These are phyloP conservation scores for Drosophila punjabiensis DNA, from an alignment of 1,140 invertebrate genomes.

Conservation along the genomic window DNA sequence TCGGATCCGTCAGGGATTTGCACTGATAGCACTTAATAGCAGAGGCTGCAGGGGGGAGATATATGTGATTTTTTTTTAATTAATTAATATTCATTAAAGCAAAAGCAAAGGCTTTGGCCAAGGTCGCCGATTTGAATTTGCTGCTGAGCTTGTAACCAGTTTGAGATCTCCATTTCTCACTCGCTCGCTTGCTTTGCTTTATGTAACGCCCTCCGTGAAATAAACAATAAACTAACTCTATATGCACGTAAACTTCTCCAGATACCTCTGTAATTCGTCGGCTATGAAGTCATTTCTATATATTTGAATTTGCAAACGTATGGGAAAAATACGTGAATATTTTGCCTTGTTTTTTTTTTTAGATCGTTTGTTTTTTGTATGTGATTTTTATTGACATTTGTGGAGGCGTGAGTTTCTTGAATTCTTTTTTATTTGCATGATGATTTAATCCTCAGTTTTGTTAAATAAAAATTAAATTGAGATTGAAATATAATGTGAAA, in stretches of 20 bases:
- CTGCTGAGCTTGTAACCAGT: slow-evolving; percentile 55
- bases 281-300: slow-evolving; percentile 57
- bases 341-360: background rate
- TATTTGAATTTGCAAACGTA: slow-evolving; percentile 18
- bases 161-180: slow-evolving; percentile 35
- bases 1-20: slow-evolving; percentile 77
- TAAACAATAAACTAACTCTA: slow-evolving; percentile 20
- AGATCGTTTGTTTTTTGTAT: slow-evolving; percentile 7
- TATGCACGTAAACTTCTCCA: slow-evolving; percentile 16
- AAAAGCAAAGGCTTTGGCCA: slow-evolving; percentile 13
- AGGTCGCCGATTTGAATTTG: slow-evolving; percentile 34
- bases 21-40: slow-evolving; percentile 82
- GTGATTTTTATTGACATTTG: slow-evolving; percentile 9
- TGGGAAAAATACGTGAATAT: slow-evolving; percentile 52
- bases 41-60: slow-evolving; percentile 45
- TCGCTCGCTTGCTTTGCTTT: slow-evolving; percentile 14
- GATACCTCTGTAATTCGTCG: slow-evolving; percentile 16
- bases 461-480: background rate
- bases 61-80: slow-evolving; percentile 4
- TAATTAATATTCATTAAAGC: slow-evolving; percentile 5
- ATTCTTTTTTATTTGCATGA: background rate
- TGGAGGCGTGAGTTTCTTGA: background rate
- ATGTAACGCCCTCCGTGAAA: slow-evolving; percentile 59
- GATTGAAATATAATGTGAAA: background rate
- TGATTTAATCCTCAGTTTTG: slow-evolving; percentile 11